Percentiles rank a stretch among this genome's conserved stretches.
phyloP scores from a whole-genome alignment of 2,113 vertebrate species.

The Xenopus borealis region DNA sequence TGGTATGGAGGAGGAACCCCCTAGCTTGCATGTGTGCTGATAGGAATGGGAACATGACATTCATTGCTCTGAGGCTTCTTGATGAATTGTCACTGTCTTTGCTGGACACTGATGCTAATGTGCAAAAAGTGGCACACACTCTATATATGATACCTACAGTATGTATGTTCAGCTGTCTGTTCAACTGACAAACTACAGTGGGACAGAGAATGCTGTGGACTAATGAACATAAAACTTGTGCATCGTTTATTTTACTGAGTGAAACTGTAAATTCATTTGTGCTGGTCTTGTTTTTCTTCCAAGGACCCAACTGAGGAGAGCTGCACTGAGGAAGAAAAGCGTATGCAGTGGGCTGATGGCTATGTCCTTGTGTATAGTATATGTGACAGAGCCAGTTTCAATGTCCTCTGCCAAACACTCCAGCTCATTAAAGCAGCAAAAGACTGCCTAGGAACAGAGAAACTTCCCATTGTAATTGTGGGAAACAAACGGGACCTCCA shows the following conservation, averaged over 20 bases:
- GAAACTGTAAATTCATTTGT: neutral
- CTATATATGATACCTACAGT: no score
- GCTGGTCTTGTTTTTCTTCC: neutral
- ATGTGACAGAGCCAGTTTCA: slow-evolving; percentile 81
- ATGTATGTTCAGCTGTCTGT: no score
- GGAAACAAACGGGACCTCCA: slow-evolving; percentile 80
- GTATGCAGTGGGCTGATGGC: slow-evolving; percentile 80
- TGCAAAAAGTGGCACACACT: no score
- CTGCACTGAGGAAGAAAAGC: slow-evolving; percentile 68
- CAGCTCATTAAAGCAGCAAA: slow-evolving; percentile 74
- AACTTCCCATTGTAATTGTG: slow-evolving; percentile 75
- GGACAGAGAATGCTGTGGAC: no score
- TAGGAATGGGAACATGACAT: no score
- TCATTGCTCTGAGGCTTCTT: no score
- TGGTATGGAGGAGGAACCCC: no score
- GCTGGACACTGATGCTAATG: no score
- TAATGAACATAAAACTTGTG: no score
- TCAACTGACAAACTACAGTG: no score
- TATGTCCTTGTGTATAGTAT: slow-evolving; percentile 84
- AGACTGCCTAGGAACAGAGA: slow-evolving; percentile 64
- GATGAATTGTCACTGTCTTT: no score
- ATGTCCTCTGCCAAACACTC: slow-evolving; percentile 66
- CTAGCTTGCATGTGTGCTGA: no score
- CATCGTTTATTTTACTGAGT: neutral
- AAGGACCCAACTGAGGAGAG: slow-evolving; percentile 62